These are phyloP conservation scores for Melanotaenia duboulayi DNA, from an alignment of 2,113 vertebrate genomes.

Conservation along the genomic window DNA sequence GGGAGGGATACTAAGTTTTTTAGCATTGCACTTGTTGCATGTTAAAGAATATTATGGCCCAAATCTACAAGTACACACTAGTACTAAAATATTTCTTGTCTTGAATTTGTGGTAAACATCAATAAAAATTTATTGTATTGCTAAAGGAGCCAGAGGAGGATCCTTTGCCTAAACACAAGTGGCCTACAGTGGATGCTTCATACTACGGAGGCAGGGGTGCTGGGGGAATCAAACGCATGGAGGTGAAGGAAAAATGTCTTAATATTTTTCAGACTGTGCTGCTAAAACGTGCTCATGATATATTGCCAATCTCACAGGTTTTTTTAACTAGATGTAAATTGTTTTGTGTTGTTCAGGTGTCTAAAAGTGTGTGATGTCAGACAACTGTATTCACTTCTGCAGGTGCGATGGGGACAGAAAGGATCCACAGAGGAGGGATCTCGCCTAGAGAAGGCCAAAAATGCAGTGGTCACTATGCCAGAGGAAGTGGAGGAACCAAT, in stretches of 20 bases:
- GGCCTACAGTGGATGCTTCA: conserved; percentile 97
- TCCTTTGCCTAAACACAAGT: conserved; percentile 87
- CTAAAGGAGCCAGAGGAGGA: conserved; percentile 87
- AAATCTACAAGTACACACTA: neutral
- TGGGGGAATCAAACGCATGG: conserved; percentile 98
- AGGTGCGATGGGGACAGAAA: conserved; percentile 98
- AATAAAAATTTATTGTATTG: neutral
- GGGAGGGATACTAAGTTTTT: conserved; percentile 9
- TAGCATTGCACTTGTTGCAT: neutral
- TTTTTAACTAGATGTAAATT: too few relatives aligned
- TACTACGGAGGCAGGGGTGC: conserved; percentile 95
- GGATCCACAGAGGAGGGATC: conserved; percentile 97
- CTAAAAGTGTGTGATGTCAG: neutral
- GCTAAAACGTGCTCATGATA: neutral
- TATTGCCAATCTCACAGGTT: too few relatives aligned
- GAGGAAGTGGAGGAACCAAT: conserved; percentile 87
- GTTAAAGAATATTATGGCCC: neutral
- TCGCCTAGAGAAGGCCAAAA: conserved; percentile 92
- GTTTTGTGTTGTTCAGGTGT: neutral
- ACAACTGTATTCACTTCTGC: neutral
- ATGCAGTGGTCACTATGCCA: conserved; percentile 90
- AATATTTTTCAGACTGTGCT: neutral
- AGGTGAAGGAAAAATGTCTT: conserved; percentile 80
- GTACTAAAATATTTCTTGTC: neutral
- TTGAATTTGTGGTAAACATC: neutral